A percentile compares a stretch with the other conserved stretches of the same genome.
phyloP scores from a whole-genome alignment of 2,113 vertebrate genomes.

The Danionella cerebrum region DNA sequence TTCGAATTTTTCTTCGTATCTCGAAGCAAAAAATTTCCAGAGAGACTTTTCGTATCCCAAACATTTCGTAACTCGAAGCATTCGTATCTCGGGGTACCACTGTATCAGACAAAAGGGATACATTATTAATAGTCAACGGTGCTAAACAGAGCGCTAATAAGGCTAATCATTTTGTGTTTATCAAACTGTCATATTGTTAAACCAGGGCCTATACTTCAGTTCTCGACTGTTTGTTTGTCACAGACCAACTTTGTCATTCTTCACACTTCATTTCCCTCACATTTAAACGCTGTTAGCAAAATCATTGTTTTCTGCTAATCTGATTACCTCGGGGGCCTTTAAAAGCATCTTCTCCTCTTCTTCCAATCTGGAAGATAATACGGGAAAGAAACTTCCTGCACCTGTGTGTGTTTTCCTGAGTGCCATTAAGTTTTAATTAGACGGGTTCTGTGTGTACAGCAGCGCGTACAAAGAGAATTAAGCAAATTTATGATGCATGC shows the following conservation, averaged over 20 bases:
- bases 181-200: no score
- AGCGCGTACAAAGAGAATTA: conserved; percentile 50
- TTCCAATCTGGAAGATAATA: conserved; percentile 40
- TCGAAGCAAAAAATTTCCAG: no score
- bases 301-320: conserved; percentile 56
- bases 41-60: no score
- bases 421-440: conserved; percentile 65
- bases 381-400: conserved; percentile 24
- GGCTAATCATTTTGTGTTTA: no score
- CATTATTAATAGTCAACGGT: no score
- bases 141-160: no score
- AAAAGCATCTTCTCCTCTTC: conserved; percentile 19
- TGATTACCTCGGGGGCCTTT: conserved; percentile 55
- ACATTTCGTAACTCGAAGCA: no score
- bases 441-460: conserved; percentile 17
- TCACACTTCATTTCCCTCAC: conserved; percentile 61
- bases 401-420: conserved; percentile 37
- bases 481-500: conserved; percentile 58
- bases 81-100: no score
- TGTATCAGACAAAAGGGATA: no score
- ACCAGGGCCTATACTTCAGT: not conserved
- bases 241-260: conserved; percentile 21
- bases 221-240: not conserved
- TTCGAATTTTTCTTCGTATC: no score
- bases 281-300: conserved; percentile 60